phyloP scores from a whole-genome alignment of 2,797 vertebrate species.

The Myotis daubentonii region DNA sequence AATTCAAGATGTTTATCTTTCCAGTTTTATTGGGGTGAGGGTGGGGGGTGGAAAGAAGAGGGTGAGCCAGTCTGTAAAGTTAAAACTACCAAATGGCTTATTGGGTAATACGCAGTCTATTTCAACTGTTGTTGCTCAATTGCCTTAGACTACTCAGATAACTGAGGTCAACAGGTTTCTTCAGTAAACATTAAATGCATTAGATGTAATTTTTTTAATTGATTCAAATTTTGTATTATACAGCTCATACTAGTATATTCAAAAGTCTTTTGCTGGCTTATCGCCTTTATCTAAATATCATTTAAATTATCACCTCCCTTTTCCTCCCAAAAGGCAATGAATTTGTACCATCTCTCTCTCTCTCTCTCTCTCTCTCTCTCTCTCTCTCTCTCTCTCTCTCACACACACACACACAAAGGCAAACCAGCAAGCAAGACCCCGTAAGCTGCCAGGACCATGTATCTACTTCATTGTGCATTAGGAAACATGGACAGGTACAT shows the following conservation, averaged over 20 bases:
- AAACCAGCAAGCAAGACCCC: constrained; percentile 12
- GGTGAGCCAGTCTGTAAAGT: constrained; percentile 74
- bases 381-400: no score
- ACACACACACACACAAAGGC: constrained; percentile 48
- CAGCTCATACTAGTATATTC: constrained; percentile 62
- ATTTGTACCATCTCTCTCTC: constrained; percentile 79
- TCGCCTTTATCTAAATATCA: constrained; percentile 73
- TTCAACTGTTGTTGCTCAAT: constrained; percentile 75
- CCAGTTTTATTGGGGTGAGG: constrained; percentile 67
- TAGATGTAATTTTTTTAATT: constrained; percentile 76
- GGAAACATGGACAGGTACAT: constrained; percentile 85
- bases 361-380: no score
- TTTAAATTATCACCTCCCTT: constrained; percentile 74
- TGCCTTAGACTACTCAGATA: constrained; percentile 77
- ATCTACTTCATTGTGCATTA: constrained; percentile 84
- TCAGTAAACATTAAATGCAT: constrained; percentile 68
- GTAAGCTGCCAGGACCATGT: constrained; percentile 82
- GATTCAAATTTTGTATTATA: constrained; percentile 68
- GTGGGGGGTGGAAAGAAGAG: constrained; percentile 71
- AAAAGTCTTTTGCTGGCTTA: constrained; percentile 73
- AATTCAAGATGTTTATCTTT: constrained; percentile 72
- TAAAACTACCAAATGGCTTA: constrained; percentile 82
- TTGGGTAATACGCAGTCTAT: constrained; percentile 66
- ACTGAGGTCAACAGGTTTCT: constrained; percentile 76
- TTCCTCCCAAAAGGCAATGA: constrained; percentile 71